Evolutionary conservation across 2,888 invertebrate genomes (phyloP).

Genomic region (Melieria omissa): DNA sequence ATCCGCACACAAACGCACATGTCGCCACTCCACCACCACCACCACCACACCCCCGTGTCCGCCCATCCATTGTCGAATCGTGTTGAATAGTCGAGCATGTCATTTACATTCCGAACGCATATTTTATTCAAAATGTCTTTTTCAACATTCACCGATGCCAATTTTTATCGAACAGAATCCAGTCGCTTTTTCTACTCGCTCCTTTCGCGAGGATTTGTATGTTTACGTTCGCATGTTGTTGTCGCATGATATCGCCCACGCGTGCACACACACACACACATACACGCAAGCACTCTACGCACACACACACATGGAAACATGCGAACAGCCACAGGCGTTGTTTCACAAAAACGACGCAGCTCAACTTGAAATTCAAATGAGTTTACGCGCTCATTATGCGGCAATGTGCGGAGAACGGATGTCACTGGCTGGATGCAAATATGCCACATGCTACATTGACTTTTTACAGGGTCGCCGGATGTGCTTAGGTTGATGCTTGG

Average conservation of each 20-base stretch:
- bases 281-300: neutral
- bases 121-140: constrained; percentile 1
- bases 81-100: neutral
- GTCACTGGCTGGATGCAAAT: too few relatives aligned
- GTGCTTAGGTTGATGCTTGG: too few relatives aligned
- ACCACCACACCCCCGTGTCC: too few relatives aligned
- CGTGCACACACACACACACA: neutral
- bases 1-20: too few relatives aligned
- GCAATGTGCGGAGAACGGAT: neutral
- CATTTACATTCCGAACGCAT: neutral
- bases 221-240: too few relatives aligned
- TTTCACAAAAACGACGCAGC: neutral
- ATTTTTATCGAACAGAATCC: constrained; percentile 10
- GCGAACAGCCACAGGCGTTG: too few relatives aligned
- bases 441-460: too few relatives aligned
- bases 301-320: constrained; percentile 1
- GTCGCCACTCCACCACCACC: too few relatives aligned
- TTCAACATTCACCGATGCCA: neutral
- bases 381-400: constrained; percentile 6
- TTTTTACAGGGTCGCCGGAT: too few relatives aligned
- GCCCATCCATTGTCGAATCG: too few relatives aligned
- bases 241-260: neutral
- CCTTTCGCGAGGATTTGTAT: too few relatives aligned
- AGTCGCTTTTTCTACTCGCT: neutral
- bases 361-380: constrained; percentile 3